Evolutionary conservation across 1,140 invertebrate genomes (phyloP), one percentile per base, ranked within the genome.

Genomic region (Condylostylus longicornis): DNA sequence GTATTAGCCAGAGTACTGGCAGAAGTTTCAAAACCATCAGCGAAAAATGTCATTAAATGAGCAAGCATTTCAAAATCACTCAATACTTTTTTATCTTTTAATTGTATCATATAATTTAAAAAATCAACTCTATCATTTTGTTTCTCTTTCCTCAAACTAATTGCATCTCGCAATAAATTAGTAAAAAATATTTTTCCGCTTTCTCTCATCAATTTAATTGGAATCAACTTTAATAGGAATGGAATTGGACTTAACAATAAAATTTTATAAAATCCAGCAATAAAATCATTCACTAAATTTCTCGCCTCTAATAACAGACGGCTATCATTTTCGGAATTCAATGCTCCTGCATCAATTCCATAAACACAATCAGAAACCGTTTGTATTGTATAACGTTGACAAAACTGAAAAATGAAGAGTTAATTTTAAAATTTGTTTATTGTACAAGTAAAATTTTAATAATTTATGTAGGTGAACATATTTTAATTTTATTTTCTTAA

Each of bases 331-430:
- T 48, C 44, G 6, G 40, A 14, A 14, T 13, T 21, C 37, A 54
- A 66, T 51, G 51, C 53, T 23, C 55, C 47, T 0, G 58, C 62
- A 5, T 61, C 49, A 2, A 70, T 40, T 0, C 65, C 67, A 37
- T 70, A 53, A 0, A 62, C 66, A 7, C 61, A 62, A 37, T 56
- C 63, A 0, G 66, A 63, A 3, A 69, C 63, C 12, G 65, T 57
- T 37, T 70, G 67, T 0, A 59, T 52, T 1, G 67, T 69, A 31
- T 55, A 70, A 33, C 57, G 51, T 1, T 52, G 38, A 22, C 54
- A 58, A 18, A 60, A 35, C 54, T 57, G 20, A 33, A 10, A 20
- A 18, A 21, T 2, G n/a, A 3, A 27, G 12, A 17, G n/a, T n/a
- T n/a, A n/a, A n/a, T n/a, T n/a, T n/a, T n/a, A n/a, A n/a, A n/a